Evolutionary conservation across 2,797 vertebrate genomes (phyloP), one percentile per base, ranked within the genome.

Genomic region (Phyllotis vaccarum): DNA sequence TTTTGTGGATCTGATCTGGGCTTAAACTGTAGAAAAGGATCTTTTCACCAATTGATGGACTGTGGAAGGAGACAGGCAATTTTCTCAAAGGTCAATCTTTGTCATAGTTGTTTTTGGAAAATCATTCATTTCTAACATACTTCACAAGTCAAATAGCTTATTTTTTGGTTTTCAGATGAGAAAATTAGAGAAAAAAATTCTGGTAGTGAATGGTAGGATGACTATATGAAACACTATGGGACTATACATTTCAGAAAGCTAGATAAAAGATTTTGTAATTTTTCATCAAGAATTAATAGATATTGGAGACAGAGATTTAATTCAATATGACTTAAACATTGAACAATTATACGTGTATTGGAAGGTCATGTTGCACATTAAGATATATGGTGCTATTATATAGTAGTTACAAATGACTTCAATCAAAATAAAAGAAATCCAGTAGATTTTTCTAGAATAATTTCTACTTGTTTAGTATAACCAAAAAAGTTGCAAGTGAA

Each of bases 1-100:
- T 83, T 85, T 24, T 58, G 43, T 66, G 62, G 24, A 66, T 89
- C 95, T 8, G 92, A 95, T 74, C 49, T 82, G 29, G 76, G n/a
- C 29, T 93, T 93, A 80, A 91, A 90, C 76, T 21, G 91, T 17
- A 4, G 29, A 92, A 49, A 49, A 62, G 12, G 0, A 16, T 43
- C 12, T 76, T 46, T 85, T 87, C 29, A 88, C 74, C 68, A 92
- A 52, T 27, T 31, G 58, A 21, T 78, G 19, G 80, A 19, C 62
- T 76, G 3, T 95, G 40, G 75, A 49, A 92, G 46, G 31, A 56
- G 56, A 82, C 34, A 76, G 22, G 34, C 3, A 83, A 58, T 91
- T 96, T 97, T 62, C 17, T 70, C 11, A 74, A 24, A 89, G 17
- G 17, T 29, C 13, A 9, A 54, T 40, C 1, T 91, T 94, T 83